Percentiles rank a stretch among this genome's conserved stretches.
Evolutionary conservation across 2,888 invertebrate genomes (phyloP).

Genomic region (Tachystola acroxantha): DNA sequence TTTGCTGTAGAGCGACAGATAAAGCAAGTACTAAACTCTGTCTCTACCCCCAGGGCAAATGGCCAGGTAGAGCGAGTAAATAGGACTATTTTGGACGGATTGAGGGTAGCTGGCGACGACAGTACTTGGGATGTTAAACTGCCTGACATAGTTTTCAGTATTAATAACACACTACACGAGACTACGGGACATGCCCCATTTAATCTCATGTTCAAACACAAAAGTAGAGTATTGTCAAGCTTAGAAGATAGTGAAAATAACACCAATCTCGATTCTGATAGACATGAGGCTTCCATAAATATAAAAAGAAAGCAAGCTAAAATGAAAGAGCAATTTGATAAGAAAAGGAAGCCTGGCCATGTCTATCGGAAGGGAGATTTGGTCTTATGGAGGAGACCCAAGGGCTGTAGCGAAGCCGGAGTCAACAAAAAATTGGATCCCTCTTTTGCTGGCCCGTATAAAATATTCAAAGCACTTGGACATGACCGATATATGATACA

Average conservation of each 20-base stretch:
- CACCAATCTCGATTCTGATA: too few relatives aligned
- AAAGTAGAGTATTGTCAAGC: too few relatives aligned
- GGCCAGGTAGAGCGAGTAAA: neutral
- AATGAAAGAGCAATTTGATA: neutral
- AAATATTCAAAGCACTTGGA: neutral
- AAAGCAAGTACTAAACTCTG: slow-evolving; percentile 9
- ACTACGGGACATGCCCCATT: slow-evolving; percentile 11
- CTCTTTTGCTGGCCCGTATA: neutral
- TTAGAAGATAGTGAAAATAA: slow-evolving; percentile 4
- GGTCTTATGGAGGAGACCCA: slow-evolving; percentile 4
- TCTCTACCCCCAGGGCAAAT: neutral
- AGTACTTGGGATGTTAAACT: slow-evolving; percentile 13
- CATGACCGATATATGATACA: slow-evolving; percentile 2
- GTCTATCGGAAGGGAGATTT: neutral
- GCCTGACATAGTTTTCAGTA: slow-evolving; percentile 16
- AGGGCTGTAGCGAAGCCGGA: neutral
- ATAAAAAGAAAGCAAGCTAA: neutral
- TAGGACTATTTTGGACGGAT: neutral
- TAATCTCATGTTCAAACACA: slow-evolving; percentile 14
- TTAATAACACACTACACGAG: slow-evolving; percentile 17
- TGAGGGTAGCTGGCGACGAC: slow-evolving; percentile 6
- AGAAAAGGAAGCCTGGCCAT: neutral
- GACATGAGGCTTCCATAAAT: neutral
- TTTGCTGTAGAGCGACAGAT: neutral
- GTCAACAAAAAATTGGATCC: neutral